Base-by-base conservation (phyloP, 2,888 invertebrate species). In the Athalia rosae region DNA sequence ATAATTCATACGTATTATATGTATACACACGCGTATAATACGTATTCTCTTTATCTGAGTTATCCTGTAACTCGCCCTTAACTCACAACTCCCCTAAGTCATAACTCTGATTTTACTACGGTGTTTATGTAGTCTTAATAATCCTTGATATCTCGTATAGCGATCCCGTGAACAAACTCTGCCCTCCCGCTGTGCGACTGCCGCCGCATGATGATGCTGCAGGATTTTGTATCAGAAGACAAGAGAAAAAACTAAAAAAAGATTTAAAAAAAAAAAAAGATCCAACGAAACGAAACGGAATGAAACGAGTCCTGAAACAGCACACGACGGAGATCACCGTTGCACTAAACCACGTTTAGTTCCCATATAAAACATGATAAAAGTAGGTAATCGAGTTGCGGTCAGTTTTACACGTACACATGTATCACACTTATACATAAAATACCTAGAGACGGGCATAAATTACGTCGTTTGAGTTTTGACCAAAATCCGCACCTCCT, bases 61-160 rank as follows among this genome's bases (percentile, higher is more conserved):
- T 56, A 13, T 6, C 41, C 9, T 3, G 11, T 56, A 45, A 58
- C 53, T 79, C 66, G 71, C 56, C 74, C 53, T 9, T 88, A 88
- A 88, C 88, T 89, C 88, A 87, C 87, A 87, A 85, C 86, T 86
- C 74, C 81, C 79, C 80, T 81, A 80, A 82, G 81, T 82, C 87
- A 87, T 88, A 89, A 89, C 87, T 89, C 86, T 86, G 85, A 78
- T 84, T 85, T 86, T 85, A 84, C 85, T 76, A 76, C 86, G 85
- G 85, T 87, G 87, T 89, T 88, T 89, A 89, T 89, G 87, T 86
- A 86, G 87, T 89, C 89, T 89, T 89, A 89, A 89, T 89, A 89
- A 89, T 89, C 86, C 85, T 84, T 85, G 89, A 88, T 89, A 88
- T 87, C 87, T 85, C 85, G 81, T 83, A 71, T 71, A 79, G 81